These are phyloP conservation scores for Clarias platycephalus DNA, from an alignment of 2,797 vertebrate species.

Conservation along the genomic window DNA sequence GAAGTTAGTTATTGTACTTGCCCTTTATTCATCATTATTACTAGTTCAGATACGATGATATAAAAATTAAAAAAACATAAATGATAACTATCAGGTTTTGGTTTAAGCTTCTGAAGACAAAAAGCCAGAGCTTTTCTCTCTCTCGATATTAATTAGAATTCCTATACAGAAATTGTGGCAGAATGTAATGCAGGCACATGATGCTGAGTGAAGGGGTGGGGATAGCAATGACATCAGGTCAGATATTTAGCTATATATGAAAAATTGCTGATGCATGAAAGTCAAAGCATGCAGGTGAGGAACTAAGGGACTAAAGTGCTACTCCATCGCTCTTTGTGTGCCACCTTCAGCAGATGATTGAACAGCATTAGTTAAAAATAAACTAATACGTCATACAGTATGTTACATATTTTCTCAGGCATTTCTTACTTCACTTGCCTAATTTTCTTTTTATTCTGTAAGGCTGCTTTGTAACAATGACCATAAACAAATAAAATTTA, in stretches of 20 bases:
- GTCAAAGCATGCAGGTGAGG: neutral
- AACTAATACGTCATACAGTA: neutral
- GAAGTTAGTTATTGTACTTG: neutral
- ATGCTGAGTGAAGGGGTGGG: neutral
- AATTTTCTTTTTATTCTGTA: no score
- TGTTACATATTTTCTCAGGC: no score
- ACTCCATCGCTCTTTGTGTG: neutral
- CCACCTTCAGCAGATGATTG: neutral
- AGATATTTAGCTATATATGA: neutral
- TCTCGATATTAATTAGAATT: neutral
- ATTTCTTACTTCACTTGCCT: no score
- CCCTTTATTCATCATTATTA: neutral
- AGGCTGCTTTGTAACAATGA: no score
- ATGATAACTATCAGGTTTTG: neutral
- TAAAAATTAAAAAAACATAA: neutral
- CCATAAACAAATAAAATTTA: no score
- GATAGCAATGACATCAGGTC: neutral
- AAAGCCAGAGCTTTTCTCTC: neutral
- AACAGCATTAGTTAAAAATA: neutral
- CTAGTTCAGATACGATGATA: neutral
- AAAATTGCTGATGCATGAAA: neutral
- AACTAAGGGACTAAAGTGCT: neutral
- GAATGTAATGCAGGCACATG: neutral
- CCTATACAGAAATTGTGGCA: neutral
- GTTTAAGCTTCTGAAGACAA: neutral